Percentiles rank a stretch among this genome's conserved stretches.
Evolutionary conservation across 2,888 invertebrate genomes (phyloP).

Genomic region (Parochlus steinenii): DNA sequence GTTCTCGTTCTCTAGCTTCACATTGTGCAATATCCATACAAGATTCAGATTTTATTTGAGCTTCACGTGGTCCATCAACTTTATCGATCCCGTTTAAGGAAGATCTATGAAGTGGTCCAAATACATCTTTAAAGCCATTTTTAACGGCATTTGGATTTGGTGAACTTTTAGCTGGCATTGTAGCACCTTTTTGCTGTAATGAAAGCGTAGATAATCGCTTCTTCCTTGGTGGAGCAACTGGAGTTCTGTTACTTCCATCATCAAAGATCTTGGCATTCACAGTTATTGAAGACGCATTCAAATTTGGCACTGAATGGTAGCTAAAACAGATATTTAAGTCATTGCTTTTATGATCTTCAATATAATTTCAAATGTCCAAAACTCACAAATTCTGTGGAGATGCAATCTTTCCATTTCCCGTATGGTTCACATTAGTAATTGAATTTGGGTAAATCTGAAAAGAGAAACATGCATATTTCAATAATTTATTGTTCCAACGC

Average conservation of each 20-base stretch:
- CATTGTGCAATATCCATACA: not conserved
- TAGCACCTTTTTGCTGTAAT: conserved; percentile 4
- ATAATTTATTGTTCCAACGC: not conserved
- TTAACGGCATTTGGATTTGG: not conserved
- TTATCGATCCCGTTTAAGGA: conserved; percentile 7
- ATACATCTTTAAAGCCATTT: conserved; percentile 16
- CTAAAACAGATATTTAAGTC: not conserved
- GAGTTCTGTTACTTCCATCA: conserved; percentile 5
- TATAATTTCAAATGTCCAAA: too few relatives aligned
- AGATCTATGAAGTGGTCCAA: conserved; percentile 10
- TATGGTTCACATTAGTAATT: not conserved
- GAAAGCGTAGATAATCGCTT: conserved; percentile 14
- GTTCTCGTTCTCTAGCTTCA: conserved; percentile 4
- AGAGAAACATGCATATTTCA: not conserved
- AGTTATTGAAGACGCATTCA: conserved; percentile 3
- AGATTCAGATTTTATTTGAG: conserved; percentile 5
- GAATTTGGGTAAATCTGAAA: conserved; percentile 2
- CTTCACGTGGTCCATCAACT: conserved; percentile 1
- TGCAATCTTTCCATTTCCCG: not conserved
- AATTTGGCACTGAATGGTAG: conserved; percentile 6
- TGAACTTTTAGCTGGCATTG: conserved; percentile 7
- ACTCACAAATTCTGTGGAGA: conserved; percentile 2
- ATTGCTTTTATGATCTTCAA: too few relatives aligned
- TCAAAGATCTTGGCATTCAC: conserved; percentile 9
- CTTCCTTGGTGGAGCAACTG: conserved; percentile 17